Conservation (phyloP, 2,888 invertebrate species). For the Rhyacophila evoluta region DNA sequence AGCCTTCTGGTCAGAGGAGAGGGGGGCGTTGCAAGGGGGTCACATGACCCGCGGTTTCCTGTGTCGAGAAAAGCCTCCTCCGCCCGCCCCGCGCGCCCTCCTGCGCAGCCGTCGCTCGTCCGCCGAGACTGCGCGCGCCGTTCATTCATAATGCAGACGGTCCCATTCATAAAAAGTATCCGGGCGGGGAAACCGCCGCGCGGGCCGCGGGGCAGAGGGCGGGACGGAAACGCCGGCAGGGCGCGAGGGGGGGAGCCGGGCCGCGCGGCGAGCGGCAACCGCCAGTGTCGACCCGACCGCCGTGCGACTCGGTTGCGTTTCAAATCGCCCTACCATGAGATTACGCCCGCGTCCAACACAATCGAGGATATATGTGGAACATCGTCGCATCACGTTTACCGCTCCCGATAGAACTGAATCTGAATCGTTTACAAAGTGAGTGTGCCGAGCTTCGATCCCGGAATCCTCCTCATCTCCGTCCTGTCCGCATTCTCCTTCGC, state of each 20-base stretch:
- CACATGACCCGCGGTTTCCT: conserved; percentile 45
- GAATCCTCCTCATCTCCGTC: neutral
- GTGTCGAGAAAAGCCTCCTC: conserved; percentile 45
- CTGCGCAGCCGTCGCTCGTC: conserved; percentile 47
- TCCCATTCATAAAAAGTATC: conserved; percentile 78
- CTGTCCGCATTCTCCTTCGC: neutral
- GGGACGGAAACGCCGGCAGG: conserved; percentile 67
- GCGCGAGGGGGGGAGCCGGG: conserved; percentile 65
- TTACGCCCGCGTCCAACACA: conserved; percentile 40
- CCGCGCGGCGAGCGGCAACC: conserved; percentile 60
- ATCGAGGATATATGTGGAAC: conserved; percentile 49
- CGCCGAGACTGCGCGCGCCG: conserved; percentile 66
- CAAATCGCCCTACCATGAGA: conserved; percentile 47
- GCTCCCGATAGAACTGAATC: conserved; percentile 41
- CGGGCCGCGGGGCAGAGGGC: conserved; percentile 59
- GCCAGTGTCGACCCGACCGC: conserved; percentile 71
- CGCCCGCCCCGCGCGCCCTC: conserved; percentile 47
- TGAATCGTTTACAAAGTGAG: conserved; percentile 49
- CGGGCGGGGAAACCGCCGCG: conserved; percentile 57
- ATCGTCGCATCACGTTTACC: conserved; percentile 25
- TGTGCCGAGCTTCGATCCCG: conserved; percentile 27
- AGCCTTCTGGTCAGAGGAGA: conserved; percentile 13
- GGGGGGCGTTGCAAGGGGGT: neutral
- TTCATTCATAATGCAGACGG: conserved; percentile 76
- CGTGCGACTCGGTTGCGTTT: conserved; percentile 72